Conservation (phyloP, 2,113 vertebrate genomes). For the Tetraodon nigroviridis region DNA sequence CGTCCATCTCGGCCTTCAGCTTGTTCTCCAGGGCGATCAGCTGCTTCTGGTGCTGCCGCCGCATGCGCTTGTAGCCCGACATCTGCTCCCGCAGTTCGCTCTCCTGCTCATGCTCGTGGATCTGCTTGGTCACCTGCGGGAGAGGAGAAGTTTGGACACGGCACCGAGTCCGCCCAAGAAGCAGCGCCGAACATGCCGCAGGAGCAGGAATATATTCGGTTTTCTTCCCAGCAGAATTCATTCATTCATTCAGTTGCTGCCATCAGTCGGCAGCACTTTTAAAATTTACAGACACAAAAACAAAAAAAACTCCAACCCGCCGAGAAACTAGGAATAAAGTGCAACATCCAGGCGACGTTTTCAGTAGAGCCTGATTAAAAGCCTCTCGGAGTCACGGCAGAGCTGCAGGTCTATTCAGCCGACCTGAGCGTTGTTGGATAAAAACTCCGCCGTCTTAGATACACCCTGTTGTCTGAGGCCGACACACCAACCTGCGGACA, state of each 20-base stretch:
- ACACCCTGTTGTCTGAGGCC: not conserved
- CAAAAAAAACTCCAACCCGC: not conserved
- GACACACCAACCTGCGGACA: slow-evolving; percentile 67
- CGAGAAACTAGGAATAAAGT: not conserved
- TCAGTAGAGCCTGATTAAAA: slow-evolving; percentile 35
- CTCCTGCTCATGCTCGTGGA: slow-evolving; percentile 99
- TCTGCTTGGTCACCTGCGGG: slow-evolving; percentile 94
- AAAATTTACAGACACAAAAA: not conserved
- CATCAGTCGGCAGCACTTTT: slow-evolving; percentile 2
- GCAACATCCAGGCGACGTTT: not conserved
- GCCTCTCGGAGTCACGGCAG: slow-evolving; percentile 27
- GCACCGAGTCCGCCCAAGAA: not conserved
- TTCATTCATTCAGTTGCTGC: not conserved
- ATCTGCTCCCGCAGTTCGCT: slow-evolving; percentile 99
- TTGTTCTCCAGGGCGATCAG: slow-evolving; percentile 99
- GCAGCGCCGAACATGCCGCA: not conserved
- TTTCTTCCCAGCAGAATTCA: not conserved
- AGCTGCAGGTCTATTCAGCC: not conserved
- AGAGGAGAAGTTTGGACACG: not conserved
- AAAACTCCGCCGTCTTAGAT: too few relatives aligned
- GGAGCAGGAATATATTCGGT: not conserved
- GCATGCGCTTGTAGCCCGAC: slow-evolving; percentile 99
- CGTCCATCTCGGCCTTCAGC: slow-evolving; percentile 99
- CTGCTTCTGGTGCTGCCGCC: slow-evolving; percentile 99
- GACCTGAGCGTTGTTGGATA: too few relatives aligned